These are phyloP conservation scores for Diabrotica balteata DNA, from an alignment of 2,888 invertebrate species.

Conservation along the genomic window DNA sequence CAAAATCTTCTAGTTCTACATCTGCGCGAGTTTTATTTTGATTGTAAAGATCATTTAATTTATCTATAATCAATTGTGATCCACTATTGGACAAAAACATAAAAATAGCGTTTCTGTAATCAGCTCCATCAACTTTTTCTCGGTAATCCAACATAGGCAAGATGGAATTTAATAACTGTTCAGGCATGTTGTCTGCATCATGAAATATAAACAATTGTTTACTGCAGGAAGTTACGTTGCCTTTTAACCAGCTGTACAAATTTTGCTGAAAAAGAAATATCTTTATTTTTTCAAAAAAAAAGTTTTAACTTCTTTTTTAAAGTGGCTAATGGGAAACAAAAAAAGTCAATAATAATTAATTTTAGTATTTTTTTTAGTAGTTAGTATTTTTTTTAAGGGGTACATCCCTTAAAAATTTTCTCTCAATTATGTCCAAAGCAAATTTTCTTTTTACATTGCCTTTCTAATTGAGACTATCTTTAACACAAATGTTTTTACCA, in stretches of 20 bases:
- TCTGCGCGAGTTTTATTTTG: constrained; percentile 65
- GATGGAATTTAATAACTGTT: constrained; percentile 80
- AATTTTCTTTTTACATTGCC: no score
- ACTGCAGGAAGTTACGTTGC: constrained; percentile 74
- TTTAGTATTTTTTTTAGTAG: no score
- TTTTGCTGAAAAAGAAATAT: constrained; percentile 58
- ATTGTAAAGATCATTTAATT: constrained; percentile 69
- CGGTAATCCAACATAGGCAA: constrained; percentile 90
- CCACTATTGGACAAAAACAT: constrained; percentile 92
- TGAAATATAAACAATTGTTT: constrained; percentile 93
- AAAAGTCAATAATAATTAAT: no score
- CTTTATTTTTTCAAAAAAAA: no score
- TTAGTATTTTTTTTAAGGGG: no score
- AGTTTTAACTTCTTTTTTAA: no score
- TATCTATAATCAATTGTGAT: constrained; percentile 72
- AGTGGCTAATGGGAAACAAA: no score
- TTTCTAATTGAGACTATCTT: no score
- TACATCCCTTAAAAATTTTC: no score
- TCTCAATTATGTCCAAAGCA: no score
- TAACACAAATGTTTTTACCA: no score
- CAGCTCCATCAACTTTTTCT: constrained; percentile 71
- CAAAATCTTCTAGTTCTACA: constrained; percentile 74
- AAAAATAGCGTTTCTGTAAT: constrained; percentile 81
- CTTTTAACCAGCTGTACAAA: constrained; percentile 66
- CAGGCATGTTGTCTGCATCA: constrained; percentile 93